Base-by-base conservation (phyloP, 1,140 invertebrate genomes). In the Drosophila lacertosa region DNA sequence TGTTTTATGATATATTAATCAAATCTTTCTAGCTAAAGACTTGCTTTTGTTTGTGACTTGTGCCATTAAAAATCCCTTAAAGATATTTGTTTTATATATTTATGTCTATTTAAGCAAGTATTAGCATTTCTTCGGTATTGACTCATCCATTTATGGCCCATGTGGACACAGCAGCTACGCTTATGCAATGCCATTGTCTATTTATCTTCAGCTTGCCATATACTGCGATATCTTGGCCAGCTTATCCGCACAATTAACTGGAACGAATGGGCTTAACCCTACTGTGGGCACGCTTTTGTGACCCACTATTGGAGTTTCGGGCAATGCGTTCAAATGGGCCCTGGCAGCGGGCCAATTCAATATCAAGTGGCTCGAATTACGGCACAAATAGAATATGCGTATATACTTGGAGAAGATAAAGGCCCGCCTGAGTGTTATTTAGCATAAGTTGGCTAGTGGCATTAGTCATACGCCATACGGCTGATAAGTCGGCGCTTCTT, bases 281-380 rank as follows among this genome's bases (percentile, higher is more conserved):
- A 11, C 26, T 15, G n/a, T 32, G 47, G 4, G 1, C 22, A 33
- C 26, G 6, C 18, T 18, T 24, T 18, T 37, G 48, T 68, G 64
- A 58, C 63, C 63, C 54, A 66, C 44, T 59, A 24, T 29, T 5
- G 0, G 3, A 18, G 1, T 37, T 37, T n/a, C 39, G 37, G 40
- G 45, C 45, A 54, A 44, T 64, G 51, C 45, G 62, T 32, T 29
- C 32, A 58, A 66, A 35, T 4, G 48, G 63, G 32, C 29, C 29
- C n/a, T 55, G 44, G 42, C 47, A 48, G 32, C 18, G 13, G 37
- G 29, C 13, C 59, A 32, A 69, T 37, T 32, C 44, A 50, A 54
- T 51, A 78, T 60, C 57, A 65, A 75, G 62, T 79, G 70, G 54
- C 70, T 78, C 69, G 55, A 78, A 81, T 73, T 73, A 57, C 58